phyloP scores from a whole-genome alignment of 2,113 vertebrate genomes.

The Oenanthe melanoleuca region DNA sequence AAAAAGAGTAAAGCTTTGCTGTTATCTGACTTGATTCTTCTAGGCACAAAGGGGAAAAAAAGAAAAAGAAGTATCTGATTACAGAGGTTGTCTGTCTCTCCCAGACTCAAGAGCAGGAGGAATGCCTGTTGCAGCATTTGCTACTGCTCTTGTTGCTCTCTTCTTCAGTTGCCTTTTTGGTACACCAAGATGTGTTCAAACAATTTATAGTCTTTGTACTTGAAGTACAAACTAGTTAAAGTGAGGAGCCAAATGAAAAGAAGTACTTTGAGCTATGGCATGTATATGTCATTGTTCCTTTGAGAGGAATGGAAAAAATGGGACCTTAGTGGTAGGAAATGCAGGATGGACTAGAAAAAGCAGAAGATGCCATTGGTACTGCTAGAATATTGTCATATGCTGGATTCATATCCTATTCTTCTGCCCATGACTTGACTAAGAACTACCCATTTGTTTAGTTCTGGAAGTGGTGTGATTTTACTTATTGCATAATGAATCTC shows the following conservation, averaged over 20 bases:
- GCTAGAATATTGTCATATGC: not conserved
- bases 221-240: not conserved
- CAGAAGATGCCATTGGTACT: not conserved
- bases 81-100: not conserved
- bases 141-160: not conserved
- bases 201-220: not conserved
- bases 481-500: not conserved
- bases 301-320: not conserved
- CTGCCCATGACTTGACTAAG: not conserved
- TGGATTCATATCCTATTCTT: not conserved
- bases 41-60: not conserved
- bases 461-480: not conserved
- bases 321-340: not conserved
- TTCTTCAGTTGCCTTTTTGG: not conserved
- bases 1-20: not conserved
- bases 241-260: not conserved
- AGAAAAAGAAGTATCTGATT: not conserved
- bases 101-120: not conserved
- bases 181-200: not conserved
- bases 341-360: not conserved
- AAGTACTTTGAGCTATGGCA: not conserved
- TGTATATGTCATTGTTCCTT: accelerated
- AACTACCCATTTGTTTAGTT: not conserved
- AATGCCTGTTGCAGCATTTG: not conserved
- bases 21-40: not conserved